A percentile compares a stretch with the other conserved stretches of the same genome.
These are phyloP conservation scores for Eupithecia exiguata DNA, from an alignment of 2,888 invertebrate genomes.

Conservation along the genomic window DNA sequence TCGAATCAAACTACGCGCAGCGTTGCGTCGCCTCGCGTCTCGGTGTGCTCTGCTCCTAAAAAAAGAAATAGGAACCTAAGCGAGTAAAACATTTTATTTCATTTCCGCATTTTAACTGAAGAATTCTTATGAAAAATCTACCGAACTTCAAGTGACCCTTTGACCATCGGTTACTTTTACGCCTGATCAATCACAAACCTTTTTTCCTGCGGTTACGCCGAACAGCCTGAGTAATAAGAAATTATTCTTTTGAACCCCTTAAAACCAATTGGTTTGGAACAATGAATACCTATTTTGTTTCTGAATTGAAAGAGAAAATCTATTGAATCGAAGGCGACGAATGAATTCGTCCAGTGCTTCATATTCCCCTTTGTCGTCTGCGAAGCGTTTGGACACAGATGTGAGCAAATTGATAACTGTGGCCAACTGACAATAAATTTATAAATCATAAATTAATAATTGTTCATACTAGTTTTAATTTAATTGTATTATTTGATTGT, in stretches of 20 bases:
- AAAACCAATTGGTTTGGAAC: constrained; percentile 38
- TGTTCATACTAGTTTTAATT: too few species aligned
- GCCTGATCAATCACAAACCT: constrained; percentile 42
- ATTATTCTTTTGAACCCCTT: constrained; percentile 37
- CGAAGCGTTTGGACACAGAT: constrained; percentile 7
- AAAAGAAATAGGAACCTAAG: too few species aligned
- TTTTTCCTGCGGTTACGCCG: constrained; percentile 31
- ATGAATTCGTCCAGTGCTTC: constrained; percentile 19
- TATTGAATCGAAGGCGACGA: constrained; percentile 27
- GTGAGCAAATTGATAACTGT: constrained; percentile 4
- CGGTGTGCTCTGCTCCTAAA: too few species aligned
- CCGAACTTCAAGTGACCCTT: constrained; percentile 30
- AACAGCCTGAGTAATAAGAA: constrained; percentile 28
- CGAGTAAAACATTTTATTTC: not conserved
- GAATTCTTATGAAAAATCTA: constrained; percentile 21
- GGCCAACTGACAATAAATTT: too few species aligned
- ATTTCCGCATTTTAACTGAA: not conserved
- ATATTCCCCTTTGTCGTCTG: constrained; percentile 19
- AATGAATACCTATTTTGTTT: constrained; percentile 33
- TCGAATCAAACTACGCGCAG: too few species aligned
- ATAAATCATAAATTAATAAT: too few species aligned
- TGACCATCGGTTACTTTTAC: constrained; percentile 33
- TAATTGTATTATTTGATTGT: too few species aligned
- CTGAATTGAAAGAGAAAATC: constrained; percentile 25
- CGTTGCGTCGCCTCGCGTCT: too few species aligned